These are phyloP conservation scores for Mustela lutreola DNA, from an alignment of 2,113 vertebrate species.

Conservation along the genomic window DNA sequence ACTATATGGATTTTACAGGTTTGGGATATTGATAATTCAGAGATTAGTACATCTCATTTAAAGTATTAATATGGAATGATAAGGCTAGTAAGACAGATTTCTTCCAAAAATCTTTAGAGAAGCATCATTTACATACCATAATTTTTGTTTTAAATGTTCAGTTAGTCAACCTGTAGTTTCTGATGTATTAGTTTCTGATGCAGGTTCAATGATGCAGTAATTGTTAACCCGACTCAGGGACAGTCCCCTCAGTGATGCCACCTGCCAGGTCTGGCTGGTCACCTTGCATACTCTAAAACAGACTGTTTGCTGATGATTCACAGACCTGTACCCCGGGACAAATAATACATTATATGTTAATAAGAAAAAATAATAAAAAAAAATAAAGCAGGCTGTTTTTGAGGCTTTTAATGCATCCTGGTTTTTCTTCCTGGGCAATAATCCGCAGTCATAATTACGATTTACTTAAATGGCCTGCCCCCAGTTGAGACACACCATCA, in stretches of 20 bases:
- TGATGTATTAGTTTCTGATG: no score
- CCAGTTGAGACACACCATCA: slow-evolving; percentile 61
- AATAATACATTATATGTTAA: no score
- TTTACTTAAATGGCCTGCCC: neutral
- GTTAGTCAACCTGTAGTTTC: no score
- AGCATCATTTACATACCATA: slow-evolving; percentile 18
- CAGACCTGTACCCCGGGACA: no score
- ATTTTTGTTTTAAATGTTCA: no score
- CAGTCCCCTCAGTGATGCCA: neutral
- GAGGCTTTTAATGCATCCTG: slow-evolving; percentile 21
- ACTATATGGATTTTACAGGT: neutral
- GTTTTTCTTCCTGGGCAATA: slow-evolving; percentile 54
- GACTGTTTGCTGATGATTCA: neutral
- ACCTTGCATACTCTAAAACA: neutral
- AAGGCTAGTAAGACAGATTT: neutral
- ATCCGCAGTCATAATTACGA: neutral
- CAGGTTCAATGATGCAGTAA: neutral
- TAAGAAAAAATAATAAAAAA: no score
- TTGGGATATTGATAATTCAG: neutral
- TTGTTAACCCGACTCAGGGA: neutral
- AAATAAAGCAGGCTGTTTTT: neutral
- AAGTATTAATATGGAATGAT: neutral
- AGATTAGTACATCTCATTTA: neutral
- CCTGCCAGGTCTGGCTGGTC: neutral
- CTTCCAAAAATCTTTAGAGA: neutral